These are phyloP conservation scores for Pseudomyrmex flavicornis DNA, from an alignment of 1,140 invertebrate genomes.

Conservation along the genomic window DNA sequence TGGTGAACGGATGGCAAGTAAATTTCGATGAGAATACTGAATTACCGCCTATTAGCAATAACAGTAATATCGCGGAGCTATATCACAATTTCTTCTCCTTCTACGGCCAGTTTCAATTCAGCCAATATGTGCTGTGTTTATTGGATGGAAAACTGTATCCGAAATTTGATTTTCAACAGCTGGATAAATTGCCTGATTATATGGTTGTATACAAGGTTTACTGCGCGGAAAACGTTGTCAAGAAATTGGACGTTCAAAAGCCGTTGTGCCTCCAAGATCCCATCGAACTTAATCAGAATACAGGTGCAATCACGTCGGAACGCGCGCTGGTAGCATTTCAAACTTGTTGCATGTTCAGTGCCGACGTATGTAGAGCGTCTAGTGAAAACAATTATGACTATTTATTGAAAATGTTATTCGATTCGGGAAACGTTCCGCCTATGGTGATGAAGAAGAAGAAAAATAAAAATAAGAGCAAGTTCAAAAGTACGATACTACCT, in stretches of 20 bases:
- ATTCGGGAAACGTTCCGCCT: neutral
- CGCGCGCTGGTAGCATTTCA: slow-evolving; percentile 69
- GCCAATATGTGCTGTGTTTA: slow-evolving; percentile 85
- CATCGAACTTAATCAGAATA: slow-evolving; percentile 87
- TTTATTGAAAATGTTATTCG: slow-evolving; percentile 67
- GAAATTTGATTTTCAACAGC: slow-evolving; percentile 81
- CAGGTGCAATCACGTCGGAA: slow-evolving; percentile 77
- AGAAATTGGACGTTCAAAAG: slow-evolving; percentile 77
- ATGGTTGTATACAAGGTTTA: slow-evolving; percentile 83
- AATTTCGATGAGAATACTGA: slow-evolving; percentile 78
- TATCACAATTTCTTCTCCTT: slow-evolving; percentile 87
- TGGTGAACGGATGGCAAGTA: slow-evolving; percentile 85
- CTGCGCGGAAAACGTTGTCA: slow-evolving; percentile 72
- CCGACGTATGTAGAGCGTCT: slow-evolving; percentile 64
- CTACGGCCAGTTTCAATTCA: slow-evolving; percentile 86
- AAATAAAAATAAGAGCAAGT: slow-evolving; percentile 23
- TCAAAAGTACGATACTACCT: slow-evolving; percentile 35
- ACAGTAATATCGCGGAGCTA: slow-evolving; percentile 81
- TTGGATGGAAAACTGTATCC: slow-evolving; percentile 84
- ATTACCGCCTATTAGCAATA: slow-evolving; percentile 62
- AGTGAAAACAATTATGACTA: slow-evolving; percentile 62
- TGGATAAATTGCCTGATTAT: slow-evolving; percentile 79
- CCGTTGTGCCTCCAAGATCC: slow-evolving; percentile 88
- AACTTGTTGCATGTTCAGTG: slow-evolving; percentile 67
- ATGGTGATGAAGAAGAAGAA: slow-evolving; percentile 4